Evolutionary conservation across 2,797 vertebrate species (phyloP), one percentile per base, ranked within the genome.

Genomic region (Lithobates pipiens): DNA sequence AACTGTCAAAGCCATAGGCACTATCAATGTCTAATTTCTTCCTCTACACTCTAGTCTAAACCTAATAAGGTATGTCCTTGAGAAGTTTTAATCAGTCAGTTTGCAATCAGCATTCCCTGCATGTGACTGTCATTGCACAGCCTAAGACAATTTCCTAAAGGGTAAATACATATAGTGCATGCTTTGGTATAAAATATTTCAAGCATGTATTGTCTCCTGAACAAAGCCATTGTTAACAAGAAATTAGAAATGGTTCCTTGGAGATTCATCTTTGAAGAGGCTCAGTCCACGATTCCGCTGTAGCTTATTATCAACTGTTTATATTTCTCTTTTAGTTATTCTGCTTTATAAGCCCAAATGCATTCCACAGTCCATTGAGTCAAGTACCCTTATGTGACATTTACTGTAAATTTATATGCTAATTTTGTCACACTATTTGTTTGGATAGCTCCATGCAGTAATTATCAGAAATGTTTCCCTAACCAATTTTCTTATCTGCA

Each of bases 321-420:
- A 67, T 71, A 27, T 80, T 80, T 80, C 67, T 54, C 77, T 80
- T 80, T 80, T 42, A 71, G 69, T 80, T 54, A 80, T 42, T 70
- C 39, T 13, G 21, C 42, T 50, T 80, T 80, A 34, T 70, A 70
- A 80, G 36, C 42, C 77, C 77, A 80, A 80, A 50, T 69, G 27
- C 77, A 54, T 80, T 70, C 36, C 67, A 80, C 67, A 70, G 77
- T 54, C 67, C 77, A 80, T 70, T 80, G 77, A 80, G 77, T 80
- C 65, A 71, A 80, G 78, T 36, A 71, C 78, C 29, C 67, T 71
- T 80, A 83, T 36, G 76, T 82, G 75, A 71, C 73, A 76, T 36
- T 82, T 82, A 82, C 70, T 73, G 74, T 82, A 63, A 29, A 76
- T 50, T 74, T 72, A 83, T 83, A 73, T 83, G 54, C 74, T 77